Percentiles rank a stretch among this genome's conserved stretches.
Evolutionary conservation across 2,797 vertebrate genomes (phyloP).

Genomic region (Anguilla megastoma): DNA sequence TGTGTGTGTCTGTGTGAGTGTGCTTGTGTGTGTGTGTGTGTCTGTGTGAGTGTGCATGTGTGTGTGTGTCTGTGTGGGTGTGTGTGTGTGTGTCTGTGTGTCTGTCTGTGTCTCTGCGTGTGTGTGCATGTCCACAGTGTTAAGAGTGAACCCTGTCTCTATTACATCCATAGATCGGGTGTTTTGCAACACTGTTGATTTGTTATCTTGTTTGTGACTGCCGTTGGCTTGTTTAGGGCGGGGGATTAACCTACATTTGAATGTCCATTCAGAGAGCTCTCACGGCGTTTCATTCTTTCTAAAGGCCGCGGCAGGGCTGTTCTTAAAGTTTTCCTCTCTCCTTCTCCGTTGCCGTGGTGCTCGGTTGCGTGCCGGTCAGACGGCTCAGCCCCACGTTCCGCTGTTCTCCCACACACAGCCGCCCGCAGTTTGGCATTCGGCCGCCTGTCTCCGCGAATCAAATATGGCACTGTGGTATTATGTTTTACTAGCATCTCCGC

Average conservation of each 20-base stretch:
- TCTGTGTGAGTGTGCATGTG: not conserved
- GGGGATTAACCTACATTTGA: not conserved
- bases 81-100: not conserved
- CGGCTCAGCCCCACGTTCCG: not conserved
- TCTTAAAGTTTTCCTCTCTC: not conserved
- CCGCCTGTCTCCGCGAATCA: not conserved
- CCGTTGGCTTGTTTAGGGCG: not conserved
- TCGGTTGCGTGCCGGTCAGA: not conserved
- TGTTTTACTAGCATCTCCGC: conserved; percentile 3
- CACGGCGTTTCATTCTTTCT: not conserved
- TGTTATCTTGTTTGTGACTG: not conserved
- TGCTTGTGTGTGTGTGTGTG: conserved; percentile 10
- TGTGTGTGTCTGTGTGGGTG: not conserved
- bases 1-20: conserved; percentile 33
- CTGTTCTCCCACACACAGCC: not conserved
- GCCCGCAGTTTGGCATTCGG: not conserved
- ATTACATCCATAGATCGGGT: not conserved
- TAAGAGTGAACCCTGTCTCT: not conserved
- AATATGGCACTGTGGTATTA: not conserved
- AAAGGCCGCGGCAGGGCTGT: not conserved
- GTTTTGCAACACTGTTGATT: not conserved
- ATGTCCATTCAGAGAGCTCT: not conserved
- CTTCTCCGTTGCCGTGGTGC: not conserved
- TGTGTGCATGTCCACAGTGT: not conserved
- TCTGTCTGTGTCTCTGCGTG: not conserved